Evolutionary conservation across 2,888 invertebrate species (phyloP).

Genomic region (Timema cristinae): DNA sequence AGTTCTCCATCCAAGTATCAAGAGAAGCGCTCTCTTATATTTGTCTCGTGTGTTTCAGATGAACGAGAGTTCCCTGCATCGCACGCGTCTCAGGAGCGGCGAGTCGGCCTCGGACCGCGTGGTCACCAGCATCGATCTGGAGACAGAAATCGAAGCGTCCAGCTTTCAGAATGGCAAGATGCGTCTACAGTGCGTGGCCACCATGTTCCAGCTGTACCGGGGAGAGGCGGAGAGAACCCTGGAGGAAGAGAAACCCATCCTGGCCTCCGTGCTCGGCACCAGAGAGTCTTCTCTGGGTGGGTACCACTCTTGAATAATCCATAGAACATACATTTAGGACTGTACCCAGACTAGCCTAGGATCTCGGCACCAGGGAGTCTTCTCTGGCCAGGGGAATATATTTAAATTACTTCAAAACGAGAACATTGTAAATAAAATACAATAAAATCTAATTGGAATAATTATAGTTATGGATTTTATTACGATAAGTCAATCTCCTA

Average conservation of each 20-base stretch:
- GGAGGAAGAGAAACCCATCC: slow-evolving; percentile 70
- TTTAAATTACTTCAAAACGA: too few relatives aligned
- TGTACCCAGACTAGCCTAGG: too few relatives aligned
- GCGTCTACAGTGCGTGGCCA: slow-evolving; percentile 62
- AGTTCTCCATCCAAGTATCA: too few relatives aligned
- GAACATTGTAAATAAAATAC: too few relatives aligned
- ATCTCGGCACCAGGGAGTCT: too few relatives aligned
- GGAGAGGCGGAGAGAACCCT: slow-evolving; percentile 59
- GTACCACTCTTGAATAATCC: slow-evolving; percentile 32
- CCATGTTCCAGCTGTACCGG: slow-evolving; percentile 63
- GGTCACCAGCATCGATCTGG: slow-evolving; percentile 52
- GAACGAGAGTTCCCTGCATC: not conserved
- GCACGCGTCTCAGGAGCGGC: not conserved
- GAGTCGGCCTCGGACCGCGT: not conserved
- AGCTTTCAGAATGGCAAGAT: slow-evolving; percentile 63
- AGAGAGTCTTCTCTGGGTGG: slow-evolving; percentile 57
- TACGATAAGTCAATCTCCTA: too few relatives aligned
- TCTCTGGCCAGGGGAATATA: too few relatives aligned
- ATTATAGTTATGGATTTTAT: too few relatives aligned
- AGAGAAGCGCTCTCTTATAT: too few relatives aligned
- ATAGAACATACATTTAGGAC: too few relatives aligned
- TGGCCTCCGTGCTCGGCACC: slow-evolving; percentile 69
- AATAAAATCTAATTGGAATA: too few relatives aligned
- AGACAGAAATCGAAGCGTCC: slow-evolving; percentile 58
- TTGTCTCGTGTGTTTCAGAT: not conserved